Base-by-base conservation (phyloP, 2,113 vertebrate genomes). In the Ovis aries region DNA sequence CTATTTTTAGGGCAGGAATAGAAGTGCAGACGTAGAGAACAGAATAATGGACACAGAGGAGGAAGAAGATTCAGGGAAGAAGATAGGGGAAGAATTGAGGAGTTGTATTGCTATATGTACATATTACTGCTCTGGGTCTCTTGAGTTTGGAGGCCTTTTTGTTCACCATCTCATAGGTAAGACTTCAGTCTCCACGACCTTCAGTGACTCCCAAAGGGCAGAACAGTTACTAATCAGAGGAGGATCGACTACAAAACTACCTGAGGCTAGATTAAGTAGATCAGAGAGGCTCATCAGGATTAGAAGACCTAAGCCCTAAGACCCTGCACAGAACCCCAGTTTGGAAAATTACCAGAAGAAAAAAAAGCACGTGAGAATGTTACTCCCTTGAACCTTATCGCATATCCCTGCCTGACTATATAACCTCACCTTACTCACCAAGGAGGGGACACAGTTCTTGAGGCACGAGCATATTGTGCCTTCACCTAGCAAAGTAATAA, bases 351-450 rank as follows among this genome's bases (percentile, higher is more conserved):
- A 14, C 67, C 67, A 71, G 71, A 43, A 25, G 71, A 25, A 27
- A 74, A 74, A 74, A 43, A 25, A 43, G 2, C n/a, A 43, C 2
- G 0, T 0, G 0, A 74, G 6, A 40, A 40, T 43, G 3, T 43
- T 74, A 43, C 11, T 74, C 21, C 12, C 71, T 74, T 74, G 71
- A 74, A 40, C 21, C 3, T 43, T 25, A 40, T 74, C 71, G 25
- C 36, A 43, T 43, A 43, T 71, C n/a, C 21, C 71, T 74, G 10
- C 21, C 36, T 43, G 36, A 74, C 36, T 43, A 43, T 43, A 74
- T 74, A 43, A 74, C 36, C 21, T 74, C n/a, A 23, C n/a, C 9
- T 36, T 71, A 71, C 8, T 71, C n/a, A 36, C 64, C 64, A 43
- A 74, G 21, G 21, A 43, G 5, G 71, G 36, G 21, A 43, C 21